phyloP scores from a whole-genome alignment of 2,888 invertebrate species.

The Agrotis exclamationis region DNA sequence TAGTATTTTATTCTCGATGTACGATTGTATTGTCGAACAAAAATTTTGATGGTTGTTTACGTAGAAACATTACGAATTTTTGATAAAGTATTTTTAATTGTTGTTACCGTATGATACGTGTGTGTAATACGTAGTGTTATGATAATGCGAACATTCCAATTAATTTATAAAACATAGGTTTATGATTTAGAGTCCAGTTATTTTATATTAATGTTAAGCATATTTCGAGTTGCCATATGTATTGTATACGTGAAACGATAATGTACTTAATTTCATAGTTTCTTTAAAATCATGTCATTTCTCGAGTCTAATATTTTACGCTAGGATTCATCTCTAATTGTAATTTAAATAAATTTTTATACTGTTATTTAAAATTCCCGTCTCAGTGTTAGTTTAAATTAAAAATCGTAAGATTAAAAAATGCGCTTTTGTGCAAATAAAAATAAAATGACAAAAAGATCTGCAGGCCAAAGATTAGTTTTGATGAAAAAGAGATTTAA shows the following conservation, averaged over 20 bases:
- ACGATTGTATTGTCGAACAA: slow-evolving; percentile 68
- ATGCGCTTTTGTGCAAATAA: slow-evolving; percentile 82
- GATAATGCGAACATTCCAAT: slow-evolving; percentile 83
- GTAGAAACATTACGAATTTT: slow-evolving; percentile 74
- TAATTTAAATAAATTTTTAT: slow-evolving; percentile 66
- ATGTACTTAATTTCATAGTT: slow-evolving; percentile 86
- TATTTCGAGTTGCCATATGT: slow-evolving; percentile 87
- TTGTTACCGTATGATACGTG: slow-evolving; percentile 85
- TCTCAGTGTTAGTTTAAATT: slow-evolving; percentile 81
- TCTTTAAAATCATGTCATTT: slow-evolving; percentile 61
- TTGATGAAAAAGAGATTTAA: slow-evolving; percentile 72
- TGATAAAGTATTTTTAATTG: slow-evolving; percentile 82
- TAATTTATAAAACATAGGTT: slow-evolving; percentile 72
- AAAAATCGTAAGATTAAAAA: slow-evolving; percentile 61
- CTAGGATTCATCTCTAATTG: slow-evolving; percentile 65
- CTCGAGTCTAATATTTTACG: slow-evolving; percentile 65
- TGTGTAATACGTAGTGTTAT: slow-evolving; percentile 77
- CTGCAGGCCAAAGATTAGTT: slow-evolving; percentile 90
- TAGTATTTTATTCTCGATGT: slow-evolving; percentile 73
- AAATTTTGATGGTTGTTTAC: slow-evolving; percentile 76
- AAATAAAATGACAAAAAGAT: slow-evolving; percentile 78
- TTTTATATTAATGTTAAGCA: slow-evolving; percentile 68
- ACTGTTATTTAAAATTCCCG: slow-evolving; percentile 67
- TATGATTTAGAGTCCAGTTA: slow-evolving; percentile 72
- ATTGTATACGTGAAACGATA: slow-evolving; percentile 75